Conservation (phyloP, 2,113 vertebrate species). For the Ceuthmochares aereus region DNA sequence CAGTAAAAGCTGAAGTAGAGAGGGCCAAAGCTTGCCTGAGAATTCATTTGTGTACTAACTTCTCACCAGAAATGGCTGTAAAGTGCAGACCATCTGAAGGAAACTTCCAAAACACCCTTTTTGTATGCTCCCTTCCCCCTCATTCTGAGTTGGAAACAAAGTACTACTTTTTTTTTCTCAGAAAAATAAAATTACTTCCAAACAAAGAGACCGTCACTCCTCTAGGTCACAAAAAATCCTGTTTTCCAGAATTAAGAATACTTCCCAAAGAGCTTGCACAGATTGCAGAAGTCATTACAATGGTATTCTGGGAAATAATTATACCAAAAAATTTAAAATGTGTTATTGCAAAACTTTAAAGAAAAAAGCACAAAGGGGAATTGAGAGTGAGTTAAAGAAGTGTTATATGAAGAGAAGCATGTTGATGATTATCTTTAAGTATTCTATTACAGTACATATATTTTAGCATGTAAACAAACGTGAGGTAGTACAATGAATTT, state of each 20-base stretch:
- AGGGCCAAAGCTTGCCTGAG: not conserved
- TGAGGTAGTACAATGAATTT: not conserved
- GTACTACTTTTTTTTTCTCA: not conserved
- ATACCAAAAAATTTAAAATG: not conserved
- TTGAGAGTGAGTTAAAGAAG: not conserved
- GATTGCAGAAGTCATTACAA: not conserved
- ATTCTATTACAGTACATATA: not conserved
- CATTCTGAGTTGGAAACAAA: not conserved
- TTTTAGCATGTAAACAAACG: not conserved
- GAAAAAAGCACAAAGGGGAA: not conserved
- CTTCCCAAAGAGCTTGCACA: not conserved
- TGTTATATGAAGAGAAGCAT: not conserved
- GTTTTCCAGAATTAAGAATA: not conserved
- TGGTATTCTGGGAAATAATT: not conserved
- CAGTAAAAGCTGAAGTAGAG: not conserved
- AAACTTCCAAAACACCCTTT: not conserved
- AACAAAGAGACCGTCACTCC: not conserved
- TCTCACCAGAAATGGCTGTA: not conserved
- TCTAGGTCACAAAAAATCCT: not conserved
- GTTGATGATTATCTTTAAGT: not conserved
- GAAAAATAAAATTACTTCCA: not conserved
- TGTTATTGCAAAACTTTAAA: not conserved
- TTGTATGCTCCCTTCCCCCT: accelerated
- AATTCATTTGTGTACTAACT: not conserved
- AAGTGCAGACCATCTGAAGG: not conserved